Base-by-base conservation (phyloP, 2,113 vertebrate genomes). In the Tonatia bakeri region DNA sequence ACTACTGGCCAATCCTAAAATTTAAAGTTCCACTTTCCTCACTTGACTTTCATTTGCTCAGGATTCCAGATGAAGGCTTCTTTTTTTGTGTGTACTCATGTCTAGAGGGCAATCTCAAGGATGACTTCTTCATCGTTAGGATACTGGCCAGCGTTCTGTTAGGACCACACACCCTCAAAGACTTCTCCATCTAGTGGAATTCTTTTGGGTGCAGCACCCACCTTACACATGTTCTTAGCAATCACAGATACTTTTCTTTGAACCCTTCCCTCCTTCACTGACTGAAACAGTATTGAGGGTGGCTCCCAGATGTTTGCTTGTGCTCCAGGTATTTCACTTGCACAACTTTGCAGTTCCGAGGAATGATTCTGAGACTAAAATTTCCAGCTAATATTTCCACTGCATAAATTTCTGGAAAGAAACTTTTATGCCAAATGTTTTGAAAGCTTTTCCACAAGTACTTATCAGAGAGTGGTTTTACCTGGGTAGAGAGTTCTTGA, bases 61-160 rank as follows among this genome's bases (percentile, higher is more conserved):
- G 0, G 87, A 96, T 97, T 97, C 97, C 96, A 88, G 54, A 97
- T 97, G 97, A 98, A 98, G 84, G 94, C 96, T 97, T 97, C 96
- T 97, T 98, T 98, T 98, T 98, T 98, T 98, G 85, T 79, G 73
- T 7, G 20, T 82, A 67, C 96, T 98, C 95, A 70, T 97, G 96
- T 98, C 98, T 97, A 96, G 92, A 94, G 96, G 97, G 98, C 97
- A 96, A 97, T 87, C 86, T 94, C 82, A 94, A 95, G 96, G 94
- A 97, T 87, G 91, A 97, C 98, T 98, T 98, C 98, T 97, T 97
- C 98, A 96, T 96, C 92, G 94, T 97, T 97, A 98, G 97, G 97
- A 97, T 97, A 38, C 97, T 97, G 98, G 97, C 98, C 91, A 96
- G 67, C 13, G 0, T 85, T 86, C 47, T 0, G 0, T 75, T 93